Evolutionary conservation across 1,140 invertebrate species (phyloP).

Genomic region (Macrocentrus cingulum): DNA sequence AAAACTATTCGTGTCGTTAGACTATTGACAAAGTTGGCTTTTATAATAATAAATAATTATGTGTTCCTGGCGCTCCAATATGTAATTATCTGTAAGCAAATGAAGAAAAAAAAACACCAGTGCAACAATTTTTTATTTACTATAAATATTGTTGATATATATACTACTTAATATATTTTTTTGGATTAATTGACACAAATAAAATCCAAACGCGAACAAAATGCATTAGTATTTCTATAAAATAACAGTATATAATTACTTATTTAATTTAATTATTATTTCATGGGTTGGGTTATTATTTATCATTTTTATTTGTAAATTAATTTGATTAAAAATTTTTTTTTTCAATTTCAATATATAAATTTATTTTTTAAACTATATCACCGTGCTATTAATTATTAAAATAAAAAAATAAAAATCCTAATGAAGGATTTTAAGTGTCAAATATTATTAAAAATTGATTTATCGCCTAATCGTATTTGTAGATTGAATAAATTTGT

Average conservation of each 20-base stretch:
- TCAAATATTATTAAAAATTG: too few relatives aligned
- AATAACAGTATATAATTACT: background rate
- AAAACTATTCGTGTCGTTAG: background rate
- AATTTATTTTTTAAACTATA: too few relatives aligned
- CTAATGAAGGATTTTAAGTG: too few relatives aligned
- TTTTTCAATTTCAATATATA: too few relatives aligned
- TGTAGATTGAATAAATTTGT: background rate
- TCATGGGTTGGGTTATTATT: too few relatives aligned
- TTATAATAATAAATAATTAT: background rate
- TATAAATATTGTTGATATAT: background rate
- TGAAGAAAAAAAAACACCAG: background rate
- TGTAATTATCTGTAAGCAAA: conserved; percentile 2
- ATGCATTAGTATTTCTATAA: background rate
- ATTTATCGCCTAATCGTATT: too few relatives aligned
- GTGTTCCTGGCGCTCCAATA: background rate
- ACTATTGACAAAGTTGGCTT: background rate
- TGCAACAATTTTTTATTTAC: background rate
- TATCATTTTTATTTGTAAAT: too few relatives aligned
- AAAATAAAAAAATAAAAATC: too few relatives aligned
- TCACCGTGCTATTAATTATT: too few relatives aligned
- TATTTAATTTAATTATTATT: too few relatives aligned
- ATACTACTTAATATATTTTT: background rate
- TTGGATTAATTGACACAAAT: background rate
- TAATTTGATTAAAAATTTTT: too few relatives aligned
- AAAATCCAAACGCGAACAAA: background rate